Percentiles rank a stretch among this genome's conserved stretches.
Evolutionary conservation across 2,797 vertebrate genomes (phyloP).

Genomic region (Parambassis ranga): DNA sequence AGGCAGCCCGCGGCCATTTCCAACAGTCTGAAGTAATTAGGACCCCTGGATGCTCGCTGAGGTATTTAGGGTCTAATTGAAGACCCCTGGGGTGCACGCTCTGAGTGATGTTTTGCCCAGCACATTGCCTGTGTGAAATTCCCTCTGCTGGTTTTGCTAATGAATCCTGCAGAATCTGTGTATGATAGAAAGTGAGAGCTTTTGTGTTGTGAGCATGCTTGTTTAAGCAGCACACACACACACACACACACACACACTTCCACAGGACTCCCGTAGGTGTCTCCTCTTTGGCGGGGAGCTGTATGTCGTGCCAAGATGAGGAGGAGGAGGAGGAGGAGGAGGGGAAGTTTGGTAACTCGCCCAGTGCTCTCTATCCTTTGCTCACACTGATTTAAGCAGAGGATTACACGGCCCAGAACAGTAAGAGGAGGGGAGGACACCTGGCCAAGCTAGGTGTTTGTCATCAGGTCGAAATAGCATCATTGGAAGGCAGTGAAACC

Average conservation of each 20-base stretch:
- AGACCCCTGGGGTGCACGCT: constrained; percentile 53
- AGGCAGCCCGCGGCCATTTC: constrained; percentile 49
- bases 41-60: constrained; percentile 62
- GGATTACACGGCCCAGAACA: constrained; percentile 56
- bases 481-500: constrained; percentile 18
- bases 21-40: constrained; percentile 71
- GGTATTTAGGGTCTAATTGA: constrained; percentile 73
- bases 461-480: constrained; percentile 26
- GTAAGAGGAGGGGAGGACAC: constrained; percentile 58
- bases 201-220: constrained; percentile 24
- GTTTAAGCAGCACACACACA: constrained; percentile 37
- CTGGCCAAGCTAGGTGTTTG: constrained; percentile 50
- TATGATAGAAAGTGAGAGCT: constrained; percentile 36
- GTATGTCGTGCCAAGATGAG: constrained; percentile 57
- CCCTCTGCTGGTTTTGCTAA: constrained; percentile 55
- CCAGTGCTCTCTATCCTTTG: constrained; percentile 48
- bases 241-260: constrained; percentile 35
- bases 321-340: constrained; percentile 35
- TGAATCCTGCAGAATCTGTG: constrained; percentile 54
- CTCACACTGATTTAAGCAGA: constrained; percentile 54
- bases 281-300: constrained; percentile 63
- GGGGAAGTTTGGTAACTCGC: constrained; percentile 49
- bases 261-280: constrained; percentile 75
- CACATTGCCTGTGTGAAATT: constrained; percentile 62
- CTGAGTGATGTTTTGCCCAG: constrained; percentile 66